Conservation (phyloP, 2,797 vertebrate genomes). For the Trachops cirrhosus region DNA sequence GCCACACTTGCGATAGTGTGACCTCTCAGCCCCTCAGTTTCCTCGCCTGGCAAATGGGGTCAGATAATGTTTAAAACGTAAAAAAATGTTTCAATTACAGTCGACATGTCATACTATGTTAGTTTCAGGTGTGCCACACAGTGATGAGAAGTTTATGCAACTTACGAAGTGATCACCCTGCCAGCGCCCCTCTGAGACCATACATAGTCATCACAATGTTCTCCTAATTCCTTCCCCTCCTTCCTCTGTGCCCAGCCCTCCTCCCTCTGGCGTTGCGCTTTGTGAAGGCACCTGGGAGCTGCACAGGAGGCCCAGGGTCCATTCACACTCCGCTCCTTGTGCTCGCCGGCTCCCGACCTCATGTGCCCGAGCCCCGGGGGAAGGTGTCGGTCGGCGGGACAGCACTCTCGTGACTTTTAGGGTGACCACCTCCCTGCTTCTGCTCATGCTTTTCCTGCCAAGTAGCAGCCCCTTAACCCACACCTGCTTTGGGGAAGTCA, state of each 20-base stretch:
- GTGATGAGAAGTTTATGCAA: not conserved
- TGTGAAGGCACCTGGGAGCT: not conserved
- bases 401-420: not conserved
- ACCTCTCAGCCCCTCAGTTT: not conserved
- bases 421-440: not conserved
- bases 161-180: not conserved
- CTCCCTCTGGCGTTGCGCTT: not conserved
- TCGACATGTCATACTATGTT: not conserved
- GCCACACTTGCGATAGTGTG: rapidly evolving
- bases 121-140: not conserved
- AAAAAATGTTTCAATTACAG: not conserved
- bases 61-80: not conserved
- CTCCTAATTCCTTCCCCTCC: not conserved
- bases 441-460: rapidly evolving
- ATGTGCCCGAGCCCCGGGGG: rapidly evolving
- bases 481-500: not conserved
- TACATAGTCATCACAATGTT: not conserved
- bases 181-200: not conserved
- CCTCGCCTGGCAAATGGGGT: not conserved
- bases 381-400: rapidly evolving
- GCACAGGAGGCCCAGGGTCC: rapidly evolving
- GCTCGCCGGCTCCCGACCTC: rapidly evolving
- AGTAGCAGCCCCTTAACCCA: too few relatives aligned
- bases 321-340: rapidly evolving
- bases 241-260: too few relatives aligned